Evolutionary conservation across 2,888 invertebrate genomes (phyloP).

Genomic region (Phengaris arion): DNA sequence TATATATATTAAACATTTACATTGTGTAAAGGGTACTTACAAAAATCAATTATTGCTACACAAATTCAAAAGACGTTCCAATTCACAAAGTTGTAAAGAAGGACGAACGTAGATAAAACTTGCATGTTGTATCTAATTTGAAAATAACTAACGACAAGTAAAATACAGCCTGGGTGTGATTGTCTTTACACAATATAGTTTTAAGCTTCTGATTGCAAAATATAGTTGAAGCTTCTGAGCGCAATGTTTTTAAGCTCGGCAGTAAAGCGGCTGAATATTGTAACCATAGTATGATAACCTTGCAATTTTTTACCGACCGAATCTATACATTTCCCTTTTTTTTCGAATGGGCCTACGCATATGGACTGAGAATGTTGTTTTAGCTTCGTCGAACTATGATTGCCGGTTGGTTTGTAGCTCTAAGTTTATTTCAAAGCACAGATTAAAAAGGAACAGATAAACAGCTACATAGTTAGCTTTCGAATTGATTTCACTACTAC

Average conservation of each 20-base stretch:
- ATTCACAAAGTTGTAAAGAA: not conserved
- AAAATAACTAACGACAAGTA: constrained; percentile 6
- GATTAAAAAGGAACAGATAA: no score
- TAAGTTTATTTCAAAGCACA: no score
- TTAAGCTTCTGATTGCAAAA: not conserved
- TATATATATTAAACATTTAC: no score
- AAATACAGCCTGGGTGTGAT: not conserved
- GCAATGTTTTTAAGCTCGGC: not conserved
- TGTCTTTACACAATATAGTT: constrained; percentile 8
- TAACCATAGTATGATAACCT: not conserved
- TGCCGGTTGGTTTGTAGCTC: no score
- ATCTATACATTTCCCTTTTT: no score
- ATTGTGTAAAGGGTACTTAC: no score
- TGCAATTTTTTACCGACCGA: not conserved
- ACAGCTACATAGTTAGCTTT: no score
- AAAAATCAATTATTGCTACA: not conserved
- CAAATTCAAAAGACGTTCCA: not conserved
- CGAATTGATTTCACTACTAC: no score
- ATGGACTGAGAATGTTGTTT: no score
- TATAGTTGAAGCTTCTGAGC: no score
- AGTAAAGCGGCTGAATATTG: not conserved
- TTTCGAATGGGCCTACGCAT: no score
- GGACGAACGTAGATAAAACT: not conserved
- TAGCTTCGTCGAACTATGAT: no score
- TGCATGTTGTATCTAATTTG: not conserved